A percentile compares a stretch with the other conserved stretches of the same genome.
Conservation (phyloP, 2,797 vertebrate genomes). For the Capromys pilorides region DNA sequence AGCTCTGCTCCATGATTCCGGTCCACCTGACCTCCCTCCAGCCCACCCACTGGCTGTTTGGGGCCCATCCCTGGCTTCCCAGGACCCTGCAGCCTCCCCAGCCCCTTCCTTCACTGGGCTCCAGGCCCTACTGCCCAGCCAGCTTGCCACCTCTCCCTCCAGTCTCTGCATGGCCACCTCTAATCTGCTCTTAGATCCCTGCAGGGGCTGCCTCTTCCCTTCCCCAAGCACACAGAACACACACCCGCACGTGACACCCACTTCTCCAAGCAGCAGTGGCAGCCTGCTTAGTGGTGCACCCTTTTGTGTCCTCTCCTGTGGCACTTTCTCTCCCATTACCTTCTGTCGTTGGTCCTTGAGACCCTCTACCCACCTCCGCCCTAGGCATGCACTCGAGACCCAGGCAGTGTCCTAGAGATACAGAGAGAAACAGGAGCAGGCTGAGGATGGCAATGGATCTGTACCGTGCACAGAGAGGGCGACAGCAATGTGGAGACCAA, state of each 20-base stretch:
- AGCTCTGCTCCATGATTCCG: fast-evolving
- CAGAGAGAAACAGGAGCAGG: not conserved
- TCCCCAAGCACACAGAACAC: not conserved
- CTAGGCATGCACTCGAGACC: not conserved
- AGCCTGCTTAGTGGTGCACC: not conserved
- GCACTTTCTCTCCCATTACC: not conserved
- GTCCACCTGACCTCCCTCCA: not conserved
- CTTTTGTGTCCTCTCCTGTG: too few relatives aligned
- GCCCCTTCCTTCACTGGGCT: too few relatives aligned
- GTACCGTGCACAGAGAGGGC: fast-evolving
- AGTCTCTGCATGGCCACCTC: not conserved
- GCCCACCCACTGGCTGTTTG: not conserved
- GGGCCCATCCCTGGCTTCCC: not conserved
- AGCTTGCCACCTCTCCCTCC: not conserved
- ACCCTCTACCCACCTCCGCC: too few relatives aligned
- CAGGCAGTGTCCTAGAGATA: not conserved
- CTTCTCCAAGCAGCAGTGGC: not conserved
- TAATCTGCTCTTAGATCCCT: not conserved
- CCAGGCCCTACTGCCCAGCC: too few relatives aligned
- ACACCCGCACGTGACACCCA: too few relatives aligned
- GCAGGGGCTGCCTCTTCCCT: not conserved
- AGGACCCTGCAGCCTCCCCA: too few relatives aligned
- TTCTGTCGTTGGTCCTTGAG: not conserved
- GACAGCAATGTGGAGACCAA: not conserved
- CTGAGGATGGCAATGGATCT: too few relatives aligned